Evolutionary conservation across 2,888 invertebrate species (phyloP).

Genomic region (Opisthograptis luteolata): DNA sequence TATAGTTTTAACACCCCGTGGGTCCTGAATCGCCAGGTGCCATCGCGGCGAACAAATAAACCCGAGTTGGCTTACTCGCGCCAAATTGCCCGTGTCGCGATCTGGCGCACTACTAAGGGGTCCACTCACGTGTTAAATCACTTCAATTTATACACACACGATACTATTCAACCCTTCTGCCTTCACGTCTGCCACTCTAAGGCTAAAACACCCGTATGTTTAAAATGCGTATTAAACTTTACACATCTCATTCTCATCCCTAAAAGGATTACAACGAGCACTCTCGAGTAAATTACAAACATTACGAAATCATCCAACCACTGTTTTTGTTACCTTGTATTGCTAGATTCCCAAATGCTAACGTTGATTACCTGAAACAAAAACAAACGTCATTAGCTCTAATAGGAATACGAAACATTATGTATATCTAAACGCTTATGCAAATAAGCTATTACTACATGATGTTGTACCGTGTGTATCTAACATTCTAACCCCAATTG

Average conservation of each 20-base stretch:
- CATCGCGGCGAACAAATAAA: slow-evolving; percentile 64
- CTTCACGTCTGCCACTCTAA: slow-evolving; percentile 34
- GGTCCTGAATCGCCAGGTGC: slow-evolving; percentile 72
- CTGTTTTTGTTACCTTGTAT: slow-evolving; percentile 47
- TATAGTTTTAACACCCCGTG: slow-evolving; percentile 51
- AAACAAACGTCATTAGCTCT: slow-evolving; percentile 53
- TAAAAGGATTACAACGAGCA: slow-evolving; percentile 52
- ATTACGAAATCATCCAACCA: slow-evolving; percentile 39
- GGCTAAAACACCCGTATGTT: slow-evolving; percentile 57
- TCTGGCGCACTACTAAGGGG: slow-evolving; percentile 73
- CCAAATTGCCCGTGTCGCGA: slow-evolving; percentile 79
- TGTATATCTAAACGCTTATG: slow-evolving; percentile 42
- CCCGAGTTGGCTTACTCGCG: slow-evolving; percentile 64
- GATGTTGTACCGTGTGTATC: slow-evolving; percentile 31
- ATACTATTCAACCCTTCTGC: slow-evolving; percentile 54
- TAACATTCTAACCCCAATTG: slow-evolving; percentile 54
- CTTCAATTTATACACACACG: slow-evolving; percentile 64
- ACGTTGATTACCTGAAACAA: slow-evolving; percentile 74
- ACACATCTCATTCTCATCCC: slow-evolving; percentile 48
- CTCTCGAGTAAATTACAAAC: slow-evolving; percentile 45
- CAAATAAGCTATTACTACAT: slow-evolving; percentile 51
- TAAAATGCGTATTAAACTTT: slow-evolving; percentile 51
- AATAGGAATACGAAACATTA: slow-evolving; percentile 41
- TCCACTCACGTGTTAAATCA: slow-evolving; percentile 76
- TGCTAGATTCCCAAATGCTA: slow-evolving; percentile 42